Conservation (phyloP, 2,797 vertebrate species). For the Propithecus perrieri region DNA sequence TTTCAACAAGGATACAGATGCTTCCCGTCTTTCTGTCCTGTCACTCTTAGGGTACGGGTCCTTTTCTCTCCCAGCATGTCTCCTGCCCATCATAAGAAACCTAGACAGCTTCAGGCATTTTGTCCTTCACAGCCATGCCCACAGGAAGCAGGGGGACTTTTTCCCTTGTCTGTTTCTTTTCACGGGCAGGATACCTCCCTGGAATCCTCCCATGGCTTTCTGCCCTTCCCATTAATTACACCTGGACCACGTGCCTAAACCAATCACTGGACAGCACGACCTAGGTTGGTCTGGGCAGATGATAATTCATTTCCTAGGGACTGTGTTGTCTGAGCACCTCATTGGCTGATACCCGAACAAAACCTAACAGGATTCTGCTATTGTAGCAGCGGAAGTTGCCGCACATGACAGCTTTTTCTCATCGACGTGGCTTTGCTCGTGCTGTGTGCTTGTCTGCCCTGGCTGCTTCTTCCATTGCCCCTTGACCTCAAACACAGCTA, state of each 20-base stretch:
- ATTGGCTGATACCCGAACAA: not conserved
- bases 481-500: not conserved
- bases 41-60: no score
- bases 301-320: not conserved
- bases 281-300: not conserved
- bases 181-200: not conserved
- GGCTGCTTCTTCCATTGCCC: not conserved
- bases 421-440: rapidly evolving
- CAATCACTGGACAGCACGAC: not conserved
- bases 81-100: not conserved
- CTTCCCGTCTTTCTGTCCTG: not conserved
- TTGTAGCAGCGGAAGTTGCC: not conserved
- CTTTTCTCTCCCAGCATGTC: not conserved
- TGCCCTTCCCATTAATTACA: not conserved
- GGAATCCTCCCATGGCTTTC: not conserved
- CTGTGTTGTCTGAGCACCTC: not conserved
- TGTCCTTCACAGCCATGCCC: not conserved
- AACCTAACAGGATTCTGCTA: not conserved
- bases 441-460: not conserved
- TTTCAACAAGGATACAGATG: not conserved
- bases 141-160: not conserved
- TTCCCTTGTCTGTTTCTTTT: not conserved
- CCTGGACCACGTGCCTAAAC: not conserved
- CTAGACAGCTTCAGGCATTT: not conserved
- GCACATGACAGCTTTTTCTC: rapidly evolving